phyloP scores from a whole-genome alignment of 2,888 invertebrate species.

The Abrostola triplasia region DNA sequence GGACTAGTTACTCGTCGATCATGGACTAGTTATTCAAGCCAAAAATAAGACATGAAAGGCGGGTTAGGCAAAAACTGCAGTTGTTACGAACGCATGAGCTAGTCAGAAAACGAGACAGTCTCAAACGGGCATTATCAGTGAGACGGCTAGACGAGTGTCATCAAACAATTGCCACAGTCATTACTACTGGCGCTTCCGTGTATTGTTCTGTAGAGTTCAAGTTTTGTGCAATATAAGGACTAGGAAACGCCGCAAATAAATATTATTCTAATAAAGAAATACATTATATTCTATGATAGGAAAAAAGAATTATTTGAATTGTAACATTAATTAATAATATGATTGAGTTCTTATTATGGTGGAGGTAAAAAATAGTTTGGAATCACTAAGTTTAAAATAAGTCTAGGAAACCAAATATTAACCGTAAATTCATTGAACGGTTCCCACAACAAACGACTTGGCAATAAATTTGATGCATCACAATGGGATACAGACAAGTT shows the following conservation, averaged over 20 bases:
- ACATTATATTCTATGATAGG: slow-evolving; percentile 3
- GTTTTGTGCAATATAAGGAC: slow-evolving; percentile 55
- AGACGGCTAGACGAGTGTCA: slow-evolving; percentile 72
- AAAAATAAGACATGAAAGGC: slow-evolving; percentile 10
- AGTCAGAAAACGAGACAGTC: slow-evolving; percentile 55
- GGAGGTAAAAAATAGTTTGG: not conserved
- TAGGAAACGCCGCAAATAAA: slow-evolving; percentile 24
- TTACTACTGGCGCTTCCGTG: slow-evolving; percentile 70
- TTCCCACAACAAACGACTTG: slow-evolving; percentile 15
- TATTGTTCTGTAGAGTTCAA: slow-evolving; percentile 68
- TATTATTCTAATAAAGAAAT: not conserved
- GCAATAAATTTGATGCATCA: slow-evolving; percentile 47
- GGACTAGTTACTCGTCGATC: no score
- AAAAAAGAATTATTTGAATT: not conserved
- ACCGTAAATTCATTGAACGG: not conserved
- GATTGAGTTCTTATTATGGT: not conserved
- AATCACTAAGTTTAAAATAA: not conserved
- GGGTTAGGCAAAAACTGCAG: slow-evolving; percentile 18
- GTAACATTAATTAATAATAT: not conserved
- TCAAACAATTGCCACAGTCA: slow-evolving; percentile 70
- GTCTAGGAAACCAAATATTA: not conserved
- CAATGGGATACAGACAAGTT: slow-evolving; percentile 63
- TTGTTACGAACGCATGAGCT: slow-evolving; percentile 43
- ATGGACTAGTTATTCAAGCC: no score
- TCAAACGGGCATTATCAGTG: slow-evolving; percentile 62